Evolutionary conservation across 2,113 vertebrate species (phyloP).

Genomic region (Burhinus bistriatus): DNA sequence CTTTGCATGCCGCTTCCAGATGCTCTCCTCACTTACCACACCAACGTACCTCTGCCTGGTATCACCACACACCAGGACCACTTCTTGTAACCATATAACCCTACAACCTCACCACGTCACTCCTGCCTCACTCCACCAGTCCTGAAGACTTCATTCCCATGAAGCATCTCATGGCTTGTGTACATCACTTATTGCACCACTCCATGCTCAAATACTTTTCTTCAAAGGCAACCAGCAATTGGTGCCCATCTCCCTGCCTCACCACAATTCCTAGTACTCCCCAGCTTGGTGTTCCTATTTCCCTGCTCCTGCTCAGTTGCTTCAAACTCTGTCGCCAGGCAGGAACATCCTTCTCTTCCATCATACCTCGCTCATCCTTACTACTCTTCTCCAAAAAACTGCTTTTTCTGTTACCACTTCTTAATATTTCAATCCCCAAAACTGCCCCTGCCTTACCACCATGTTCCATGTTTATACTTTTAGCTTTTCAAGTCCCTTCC

Average conservation of each 20-base stretch:
- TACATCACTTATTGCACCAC: background rate
- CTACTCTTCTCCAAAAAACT: background rate
- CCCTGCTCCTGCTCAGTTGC: background rate
- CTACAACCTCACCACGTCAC: background rate
- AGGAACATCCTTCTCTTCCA: background rate
- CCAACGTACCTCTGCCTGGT: background rate
- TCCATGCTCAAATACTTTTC: background rate
- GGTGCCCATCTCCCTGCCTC: background rate
- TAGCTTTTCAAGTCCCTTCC: background rate
- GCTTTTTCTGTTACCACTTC: background rate
- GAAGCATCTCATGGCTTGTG: fast-evolving
- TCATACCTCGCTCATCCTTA: background rate
- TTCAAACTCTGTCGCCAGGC: background rate
- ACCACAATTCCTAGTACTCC: background rate
- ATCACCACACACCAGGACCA: background rate
- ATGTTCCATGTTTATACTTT: background rate
- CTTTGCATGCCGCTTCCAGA: fast-evolving
- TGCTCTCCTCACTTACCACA: background rate
- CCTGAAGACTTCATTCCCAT: background rate
- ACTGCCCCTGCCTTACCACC: background rate
- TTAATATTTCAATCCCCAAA: background rate
- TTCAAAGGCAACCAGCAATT: background rate
- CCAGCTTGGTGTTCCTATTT: fast-evolving
- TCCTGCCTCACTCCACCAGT: background rate
- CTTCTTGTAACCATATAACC: background rate